Base-by-base conservation (phyloP, 2,113 vertebrate genomes). In the Nansenia antarctica region DNA sequence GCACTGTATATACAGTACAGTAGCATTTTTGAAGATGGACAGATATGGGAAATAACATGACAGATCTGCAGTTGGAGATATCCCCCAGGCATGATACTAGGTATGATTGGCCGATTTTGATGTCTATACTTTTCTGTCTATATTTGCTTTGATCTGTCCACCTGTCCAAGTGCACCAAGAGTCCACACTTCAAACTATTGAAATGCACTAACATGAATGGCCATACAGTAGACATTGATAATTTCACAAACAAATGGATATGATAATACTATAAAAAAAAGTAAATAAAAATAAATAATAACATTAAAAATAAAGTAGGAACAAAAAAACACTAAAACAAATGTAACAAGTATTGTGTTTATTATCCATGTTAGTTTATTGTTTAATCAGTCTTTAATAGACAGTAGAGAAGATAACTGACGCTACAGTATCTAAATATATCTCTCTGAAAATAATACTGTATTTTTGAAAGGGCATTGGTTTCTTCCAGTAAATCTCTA, bases 391-490 rank as follows among this genome's bases (percentile, higher is more conserved):
- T 83, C 90, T 81, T 83, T 67, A 83, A 71, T 75, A 74, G 81
- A 73, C 82, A 89, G 7, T 58, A 65, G 64, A 60, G 47, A 74
- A 73, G 64, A 31, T 88, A 82, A 90, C 85, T 86, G 86, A 87
- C 78, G 83, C 60, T 34, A 71, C 77, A 86, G 78, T 85, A 78
- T 87, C 84, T 88, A 86, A 86, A 83, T 89, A 89, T 86, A 89
- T 86, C 80, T 92, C 74, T 90, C 79, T 88, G 81, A 89, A 86
- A 89, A 90, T 87, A 93, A 90, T 80, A 88, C 91, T 89, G 85
- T 77, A 62, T 77, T 84, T 89, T 88, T 73, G 35, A 84, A 88
- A 81, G 78, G 82, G 79, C 76, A 80, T 70, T 37, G 61, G 42
- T 84, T 78, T 79, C 71, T 49, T 73, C 74, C 79, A 80, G 83